phyloP scores from a whole-genome alignment of 1,140 invertebrate species.

The Ooceraea biroi region DNA sequence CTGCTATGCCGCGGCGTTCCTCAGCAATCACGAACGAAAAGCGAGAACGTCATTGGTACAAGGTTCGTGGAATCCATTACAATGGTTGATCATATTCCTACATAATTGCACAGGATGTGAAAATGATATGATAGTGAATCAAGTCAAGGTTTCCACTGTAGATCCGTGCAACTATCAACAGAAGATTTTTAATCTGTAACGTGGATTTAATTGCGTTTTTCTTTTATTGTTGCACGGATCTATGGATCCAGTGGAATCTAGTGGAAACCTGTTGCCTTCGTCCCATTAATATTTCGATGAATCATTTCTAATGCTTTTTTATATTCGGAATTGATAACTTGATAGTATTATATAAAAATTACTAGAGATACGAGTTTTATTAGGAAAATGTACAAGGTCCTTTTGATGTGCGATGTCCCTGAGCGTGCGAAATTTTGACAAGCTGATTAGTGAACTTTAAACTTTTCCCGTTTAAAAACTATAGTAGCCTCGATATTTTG shows the following conservation, averaged over 20 bases:
- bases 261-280: too few relatives aligned
- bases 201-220: too few relatives aligned
- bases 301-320: too few relatives aligned
- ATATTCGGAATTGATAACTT: conserved; percentile 22
- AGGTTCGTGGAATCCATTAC: conserved; percentile 79
- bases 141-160: conserved; percentile 21
- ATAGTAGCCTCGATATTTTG: too few relatives aligned
- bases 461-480: too few relatives aligned
- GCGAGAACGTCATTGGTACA: conserved; percentile 76
- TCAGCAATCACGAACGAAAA: conserved; percentile 74
- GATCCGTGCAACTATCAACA: not conserved
- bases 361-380: not conserved
- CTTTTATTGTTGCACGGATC: too few relatives aligned
- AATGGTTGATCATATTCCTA: conserved; percentile 46
- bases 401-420: too few relatives aligned
- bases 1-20: conserved; percentile 72
- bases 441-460: too few relatives aligned
- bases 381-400: not conserved
- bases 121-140: conserved; percentile 26
- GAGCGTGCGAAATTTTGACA: too few relatives aligned
- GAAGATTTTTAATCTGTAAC: too few relatives aligned
- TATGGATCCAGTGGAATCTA: too few relatives aligned
- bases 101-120: conserved; percentile 36
- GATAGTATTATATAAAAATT: not conserved
- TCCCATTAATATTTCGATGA: too few relatives aligned